These are phyloP conservation scores for Drosophila ambigua DNA, from an alignment of 1,140 invertebrate genomes.

Conservation along the genomic window DNA sequence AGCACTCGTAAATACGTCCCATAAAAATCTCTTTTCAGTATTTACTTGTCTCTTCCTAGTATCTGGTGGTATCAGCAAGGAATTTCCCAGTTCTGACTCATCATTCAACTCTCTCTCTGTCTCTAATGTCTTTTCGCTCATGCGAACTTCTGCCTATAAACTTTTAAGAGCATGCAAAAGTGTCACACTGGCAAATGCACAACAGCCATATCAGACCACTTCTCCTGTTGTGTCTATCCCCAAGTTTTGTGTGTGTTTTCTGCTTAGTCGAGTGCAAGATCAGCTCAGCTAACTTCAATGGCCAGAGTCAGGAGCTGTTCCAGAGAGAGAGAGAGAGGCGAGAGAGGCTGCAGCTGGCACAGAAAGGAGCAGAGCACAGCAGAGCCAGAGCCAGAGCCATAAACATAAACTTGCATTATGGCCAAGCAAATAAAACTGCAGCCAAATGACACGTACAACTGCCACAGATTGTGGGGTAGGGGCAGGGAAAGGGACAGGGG, in stretches of 20 bases:
- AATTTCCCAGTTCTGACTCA: too few relatives aligned
- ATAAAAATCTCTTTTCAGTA: too few relatives aligned
- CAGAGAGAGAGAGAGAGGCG: neutral
- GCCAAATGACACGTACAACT: constrained; percentile 79
- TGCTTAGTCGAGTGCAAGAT: constrained; percentile 75
- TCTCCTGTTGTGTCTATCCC: constrained; percentile 25
- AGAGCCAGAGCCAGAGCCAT: constrained; percentile 27
- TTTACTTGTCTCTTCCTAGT: too few relatives aligned
- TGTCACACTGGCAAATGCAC: neutral
- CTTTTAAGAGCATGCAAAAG: constrained; percentile 5
- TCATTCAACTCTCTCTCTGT: too few relatives aligned
- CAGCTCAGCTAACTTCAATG: constrained; percentile 68
- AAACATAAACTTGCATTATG: constrained; percentile 80
- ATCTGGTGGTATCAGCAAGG: too few relatives aligned
- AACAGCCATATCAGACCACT: neutral
- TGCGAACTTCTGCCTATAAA: too few relatives aligned
- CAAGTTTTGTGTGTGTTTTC: constrained; percentile 54
- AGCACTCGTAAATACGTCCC: too few relatives aligned
- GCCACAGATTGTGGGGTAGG: constrained; percentile 31
- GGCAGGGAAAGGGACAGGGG: constrained; percentile 2
- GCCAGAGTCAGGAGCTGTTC: constrained; percentile 11
- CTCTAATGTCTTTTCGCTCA: too few relatives aligned
- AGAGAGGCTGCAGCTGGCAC: constrained; percentile 22
- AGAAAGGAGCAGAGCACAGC: constrained; percentile 1
- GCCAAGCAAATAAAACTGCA: constrained; percentile 73